Evolutionary conservation across 2,113 vertebrate genomes (phyloP).

Genomic region (Peromyscus leucopus): DNA sequence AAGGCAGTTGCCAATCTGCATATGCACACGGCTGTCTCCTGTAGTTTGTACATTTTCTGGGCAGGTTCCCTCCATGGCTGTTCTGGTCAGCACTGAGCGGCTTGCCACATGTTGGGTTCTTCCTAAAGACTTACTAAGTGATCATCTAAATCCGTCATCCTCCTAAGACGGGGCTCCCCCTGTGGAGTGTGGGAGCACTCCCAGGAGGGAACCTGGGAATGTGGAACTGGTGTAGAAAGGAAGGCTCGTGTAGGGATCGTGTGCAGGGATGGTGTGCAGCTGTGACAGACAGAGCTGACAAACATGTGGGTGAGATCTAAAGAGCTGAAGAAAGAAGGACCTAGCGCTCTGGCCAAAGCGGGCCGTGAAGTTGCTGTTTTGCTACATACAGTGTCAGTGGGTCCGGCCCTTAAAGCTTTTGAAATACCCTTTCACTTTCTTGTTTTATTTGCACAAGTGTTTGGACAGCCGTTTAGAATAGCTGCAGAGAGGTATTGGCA

Average conservation of each 20-base stretch:
- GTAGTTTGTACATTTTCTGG: neutral
- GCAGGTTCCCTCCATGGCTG: neutral
- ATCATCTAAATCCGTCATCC: slow-evolving; percentile 15
- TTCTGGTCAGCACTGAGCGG: neutral
- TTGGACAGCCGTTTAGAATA: neutral
- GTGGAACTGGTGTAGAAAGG: neutral
- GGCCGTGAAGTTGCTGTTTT: neutral
- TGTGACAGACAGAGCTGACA: neutral
- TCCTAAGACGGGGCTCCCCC: neutral
- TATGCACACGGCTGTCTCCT: neutral
- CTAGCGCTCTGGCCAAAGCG: neutral
- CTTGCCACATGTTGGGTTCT: neutral
- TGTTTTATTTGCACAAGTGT: neutral
- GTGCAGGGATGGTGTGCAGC: neutral
- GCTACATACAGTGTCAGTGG: fast-evolving
- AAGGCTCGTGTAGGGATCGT: neutral
- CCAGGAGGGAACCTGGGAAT: neutral
- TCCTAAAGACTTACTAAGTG: slow-evolving; percentile 25
- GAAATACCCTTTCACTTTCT: slow-evolving; percentile 1
- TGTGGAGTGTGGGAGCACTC: neutral
- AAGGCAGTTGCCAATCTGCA: neutral
- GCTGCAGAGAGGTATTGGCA: neutral
- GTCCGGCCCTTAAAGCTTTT: neutral
- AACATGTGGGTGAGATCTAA: neutral
- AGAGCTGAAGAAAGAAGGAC: neutral